Evolutionary conservation across 2,113 vertebrate species (phyloP).

Genomic region (Crotalus viridis): DNA sequence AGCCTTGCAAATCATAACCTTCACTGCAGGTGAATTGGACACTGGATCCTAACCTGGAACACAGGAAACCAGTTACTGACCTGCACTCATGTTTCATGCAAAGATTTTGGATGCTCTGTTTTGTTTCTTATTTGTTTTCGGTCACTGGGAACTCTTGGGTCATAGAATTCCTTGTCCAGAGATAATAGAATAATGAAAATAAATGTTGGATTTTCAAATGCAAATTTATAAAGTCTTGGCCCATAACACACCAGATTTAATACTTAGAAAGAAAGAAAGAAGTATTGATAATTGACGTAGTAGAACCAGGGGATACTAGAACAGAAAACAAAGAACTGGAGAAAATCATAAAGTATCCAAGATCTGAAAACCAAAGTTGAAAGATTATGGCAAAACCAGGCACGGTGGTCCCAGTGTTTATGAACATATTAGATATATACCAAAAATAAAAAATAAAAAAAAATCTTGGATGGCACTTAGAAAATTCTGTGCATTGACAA

Average conservation of each 20-base stretch:
- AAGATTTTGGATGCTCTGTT: background rate
- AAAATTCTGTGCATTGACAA: background rate
- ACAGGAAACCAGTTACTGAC: conserved; percentile 26
- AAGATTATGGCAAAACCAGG: background rate
- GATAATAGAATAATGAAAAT: background rate
- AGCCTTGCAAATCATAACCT: conserved; percentile 96
- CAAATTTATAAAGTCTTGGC: background rate
- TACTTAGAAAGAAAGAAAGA: background rate
- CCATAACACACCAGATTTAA: background rate
- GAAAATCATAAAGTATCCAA: background rate
- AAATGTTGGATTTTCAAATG: background rate
- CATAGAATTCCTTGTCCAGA: background rate
- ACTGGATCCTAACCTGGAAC: conserved; percentile 88
- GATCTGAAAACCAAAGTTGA: background rate
- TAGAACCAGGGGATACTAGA: background rate
- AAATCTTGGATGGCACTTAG: background rate
- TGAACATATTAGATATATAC: background rate
- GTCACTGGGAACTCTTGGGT: background rate
- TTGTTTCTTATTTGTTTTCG: background rate
- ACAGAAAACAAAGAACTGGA: background rate
- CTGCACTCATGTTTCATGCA: background rate
- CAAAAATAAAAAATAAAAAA: background rate
- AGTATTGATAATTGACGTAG: background rate
- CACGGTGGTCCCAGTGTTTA: background rate
- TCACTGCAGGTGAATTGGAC: conserved; percentile 97